Conservation (phyloP, 2,888 invertebrate species). For the Cataglyphis albicans region DNA sequence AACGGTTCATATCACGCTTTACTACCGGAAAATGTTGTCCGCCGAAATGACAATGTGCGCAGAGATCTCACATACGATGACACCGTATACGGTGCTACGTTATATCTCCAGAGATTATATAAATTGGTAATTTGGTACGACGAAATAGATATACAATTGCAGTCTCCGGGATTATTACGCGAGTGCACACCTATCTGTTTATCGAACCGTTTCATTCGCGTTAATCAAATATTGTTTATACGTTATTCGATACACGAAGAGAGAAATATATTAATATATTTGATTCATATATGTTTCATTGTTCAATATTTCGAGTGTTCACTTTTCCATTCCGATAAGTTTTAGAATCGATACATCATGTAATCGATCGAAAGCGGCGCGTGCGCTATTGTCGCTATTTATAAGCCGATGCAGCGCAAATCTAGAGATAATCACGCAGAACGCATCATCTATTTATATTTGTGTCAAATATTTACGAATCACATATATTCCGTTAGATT, state of each 20-base stretch:
- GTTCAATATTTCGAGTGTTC: slow-evolving; percentile 25
- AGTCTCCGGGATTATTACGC: slow-evolving; percentile 56
- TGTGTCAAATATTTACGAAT: slow-evolving; percentile 36
- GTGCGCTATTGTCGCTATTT: slow-evolving; percentile 20
- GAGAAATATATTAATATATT: slow-evolving; percentile 30
- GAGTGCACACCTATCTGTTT: slow-evolving; percentile 58
- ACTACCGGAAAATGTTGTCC: slow-evolving; percentile 77
- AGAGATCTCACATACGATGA: slow-evolving; percentile 36
- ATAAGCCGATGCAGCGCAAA: slow-evolving; percentile 14
- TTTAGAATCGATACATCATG: slow-evolving; percentile 21
- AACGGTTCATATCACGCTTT: slow-evolving; percentile 75
- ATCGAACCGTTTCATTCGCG: slow-evolving; percentile 48
- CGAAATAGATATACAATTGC: slow-evolving; percentile 62
- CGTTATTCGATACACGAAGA: slow-evolving; percentile 37
- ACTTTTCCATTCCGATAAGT: slow-evolving; percentile 16
- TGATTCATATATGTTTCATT: slow-evolving; percentile 35
- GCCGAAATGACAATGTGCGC: slow-evolving; percentile 36
- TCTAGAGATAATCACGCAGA: slow-evolving; percentile 29
- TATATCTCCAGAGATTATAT: slow-evolving; percentile 52
- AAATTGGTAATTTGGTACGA: slow-evolving; percentile 68
- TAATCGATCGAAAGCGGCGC: slow-evolving; percentile 37
- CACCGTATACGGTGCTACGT: slow-evolving; percentile 23
- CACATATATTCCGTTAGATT: background rate
- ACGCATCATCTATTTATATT: slow-evolving; percentile 32
- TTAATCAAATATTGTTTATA: slow-evolving; percentile 55